Evolutionary conservation across 2,888 invertebrate species (phyloP), one percentile per base, ranked within the genome.

Genomic region (Ernsta delagoae): DNA sequence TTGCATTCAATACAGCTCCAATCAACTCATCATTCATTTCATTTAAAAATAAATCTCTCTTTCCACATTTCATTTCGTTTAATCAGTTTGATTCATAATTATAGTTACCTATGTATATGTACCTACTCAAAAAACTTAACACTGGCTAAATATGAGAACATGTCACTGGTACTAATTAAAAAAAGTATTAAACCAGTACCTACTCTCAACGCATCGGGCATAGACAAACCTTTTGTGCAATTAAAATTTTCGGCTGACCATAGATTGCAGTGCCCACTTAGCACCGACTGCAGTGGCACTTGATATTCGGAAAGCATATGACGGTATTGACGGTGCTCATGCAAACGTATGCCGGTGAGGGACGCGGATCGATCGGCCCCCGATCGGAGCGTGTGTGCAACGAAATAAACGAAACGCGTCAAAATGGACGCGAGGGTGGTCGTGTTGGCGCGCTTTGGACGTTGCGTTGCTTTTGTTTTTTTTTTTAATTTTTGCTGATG

Each of bases 381-480:
- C 72, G 85, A 84, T 84, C 81, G 82, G 74, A 78, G 85, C 78
- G 81, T 83, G 87, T 86, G 86, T 85, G 88, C 86, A 84, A 72
- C 87, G 87, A 88, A 89, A 91, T 91, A 90, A 90, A 91, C 87
- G 88, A 91, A 90, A 89, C 85, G 83, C 86, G 87, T 89, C 89
- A 89, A 89, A 89, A 87, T 86, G 90, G 90, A 90, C 91, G 87
- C 83, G 77, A 72, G 73, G 80, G 72, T 77, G 80, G 79, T 79
- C 0, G 0, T 71, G 7, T 0, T 5, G 64, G 0, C 0, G 70
- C 24, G 75, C 6, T 78, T 76, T 86, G 89, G 86, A 70, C 39
- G 48, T 45, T 45, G 11, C 4, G 11, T 6, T 45, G 11, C 3
- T 7, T 45, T 45, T 45, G 3, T 11, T 12, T 48, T 48, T 5